Percentiles rank a stretch among this genome's conserved stretches.
Evolutionary conservation across 2,888 invertebrate species (phyloP).

Genomic region (Erebia palarica): DNA sequence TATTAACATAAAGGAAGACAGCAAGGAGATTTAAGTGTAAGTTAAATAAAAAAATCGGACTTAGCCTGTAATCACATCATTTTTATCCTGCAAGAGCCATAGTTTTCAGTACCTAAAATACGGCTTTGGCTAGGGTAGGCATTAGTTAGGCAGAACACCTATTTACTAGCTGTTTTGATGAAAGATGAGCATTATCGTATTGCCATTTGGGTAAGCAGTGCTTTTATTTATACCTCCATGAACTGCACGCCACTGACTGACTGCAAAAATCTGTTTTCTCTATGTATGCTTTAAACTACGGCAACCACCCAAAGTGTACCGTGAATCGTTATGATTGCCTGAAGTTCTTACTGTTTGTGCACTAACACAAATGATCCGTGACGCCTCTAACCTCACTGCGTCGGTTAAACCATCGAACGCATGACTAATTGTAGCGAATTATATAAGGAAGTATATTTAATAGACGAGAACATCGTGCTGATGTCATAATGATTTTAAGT

Average conservation of each 20-base stretch:
- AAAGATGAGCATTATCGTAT: too few relatives aligned
- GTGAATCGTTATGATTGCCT: constrained; percentile 1
- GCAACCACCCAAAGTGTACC: neutral
- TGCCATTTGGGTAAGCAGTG: too few relatives aligned
- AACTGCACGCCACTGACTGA: too few relatives aligned
- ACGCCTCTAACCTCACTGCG: constrained; percentile 51
- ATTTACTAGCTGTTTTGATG: too few relatives aligned
- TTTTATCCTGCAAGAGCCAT: too few relatives aligned
- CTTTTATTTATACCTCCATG: too few relatives aligned
- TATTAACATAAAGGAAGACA: too few relatives aligned
- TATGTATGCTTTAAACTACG: neutral
- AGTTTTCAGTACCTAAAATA: neutral
- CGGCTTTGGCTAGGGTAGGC: too few relatives aligned
- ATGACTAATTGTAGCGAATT: constrained; percentile 52
- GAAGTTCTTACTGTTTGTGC: constrained; percentile 12
- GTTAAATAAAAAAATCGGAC: too few relatives aligned
- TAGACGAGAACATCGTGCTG: constrained; percentile 28
- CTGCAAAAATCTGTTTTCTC: neutral
- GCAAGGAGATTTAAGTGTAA: too few relatives aligned
- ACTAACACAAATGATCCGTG: constrained; percentile 47
- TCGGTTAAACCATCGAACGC: constrained; percentile 51
- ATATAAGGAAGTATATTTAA: constrained; percentile 50
- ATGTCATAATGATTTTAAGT: constrained; percentile 32
- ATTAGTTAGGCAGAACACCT: too few relatives aligned
- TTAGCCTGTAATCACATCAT: too few relatives aligned